Conservation (phyloP, 2,113 vertebrate genomes). For the Hassar affinis region DNA sequence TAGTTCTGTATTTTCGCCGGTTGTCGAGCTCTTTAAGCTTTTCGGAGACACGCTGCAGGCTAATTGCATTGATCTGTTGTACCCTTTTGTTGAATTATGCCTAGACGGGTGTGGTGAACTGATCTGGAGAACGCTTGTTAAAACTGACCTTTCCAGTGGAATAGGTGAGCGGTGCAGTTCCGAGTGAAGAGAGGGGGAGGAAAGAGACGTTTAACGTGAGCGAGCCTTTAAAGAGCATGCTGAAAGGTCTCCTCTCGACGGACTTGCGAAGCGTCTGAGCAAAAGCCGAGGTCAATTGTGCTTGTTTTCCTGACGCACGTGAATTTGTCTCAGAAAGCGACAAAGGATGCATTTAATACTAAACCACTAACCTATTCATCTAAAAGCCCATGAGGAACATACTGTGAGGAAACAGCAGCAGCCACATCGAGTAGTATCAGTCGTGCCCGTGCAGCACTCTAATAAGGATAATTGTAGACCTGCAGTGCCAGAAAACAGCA, state of each 20-base stretch:
- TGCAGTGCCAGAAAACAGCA: background rate
- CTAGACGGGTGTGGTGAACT: conserved; percentile 29
- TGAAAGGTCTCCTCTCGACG: background rate
- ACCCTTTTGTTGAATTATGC: conserved; percentile 49
- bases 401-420: conserved; percentile 8
- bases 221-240: background rate
- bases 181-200: conserved; percentile 13
- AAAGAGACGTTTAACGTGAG: conserved; percentile 24
- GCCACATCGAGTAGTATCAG: background rate
- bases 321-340: background rate
- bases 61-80: conserved; percentile 64
- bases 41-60: conserved; percentile 42
- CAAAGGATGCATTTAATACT: conserved; percentile 12
- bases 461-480: conserved; percentile 39
- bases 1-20: background rate
- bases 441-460: background rate
- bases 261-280: background rate
- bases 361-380: background rate
- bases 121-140: conserved; percentile 61
- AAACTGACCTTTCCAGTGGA: conserved; percentile 59
- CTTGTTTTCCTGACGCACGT: background rate
- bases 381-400: background rate
- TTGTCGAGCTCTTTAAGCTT: conserved; percentile 42
- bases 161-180: conserved; percentile 31
- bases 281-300: background rate